Base-by-base conservation (phyloP, 2,888 invertebrate genomes). In the Trachelus troglodyta region DNA sequence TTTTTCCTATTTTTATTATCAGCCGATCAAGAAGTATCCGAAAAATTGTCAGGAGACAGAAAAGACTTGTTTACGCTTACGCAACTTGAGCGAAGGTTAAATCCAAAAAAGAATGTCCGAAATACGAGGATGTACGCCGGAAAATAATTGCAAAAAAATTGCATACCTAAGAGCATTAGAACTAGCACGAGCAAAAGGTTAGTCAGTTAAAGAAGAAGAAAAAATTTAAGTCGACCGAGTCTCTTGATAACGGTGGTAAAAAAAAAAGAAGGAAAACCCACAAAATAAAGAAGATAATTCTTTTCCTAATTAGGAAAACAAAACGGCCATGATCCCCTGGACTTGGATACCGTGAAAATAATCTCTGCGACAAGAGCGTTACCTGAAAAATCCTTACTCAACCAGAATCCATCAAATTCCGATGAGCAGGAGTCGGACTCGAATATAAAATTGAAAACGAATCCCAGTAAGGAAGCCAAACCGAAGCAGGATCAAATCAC, bases 71-170 rank as follows among this genome's bases (percentile, higher is more conserved):
- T 15, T n/a, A n/a, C 34, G 35, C 74, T 56, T 56, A n/a, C 11
- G 74, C 35, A 56, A 11, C 35, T 15, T 34, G 4, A 37, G 56
- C n/a, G 37, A 31, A 75, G 12, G 40, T 4, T 31, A 69, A 75
- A n/a, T 31, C 15, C 12, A 4, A 75, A 74, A 74, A n/a, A 73
- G 12, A 78, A 87, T 86, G 87, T 78, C 86, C 69, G 77, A 74
- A 34, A 83, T 86, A 77, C 15, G 15, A 12, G 89, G 90, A 75
- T 90, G 90, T 75, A 88, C 88, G 31, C 83, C 81, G 37, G 87
- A 88, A 37, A 81, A 88, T 79, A 90, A 89, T 85, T 90, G 90
- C 81, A 85, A 79, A 71, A 87, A 81, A 73, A 83, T 86, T 74
- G 86, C 86, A 23, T 81, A 76, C 35, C 75, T 84, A 37, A 84